phyloP scores from a whole-genome alignment of 2,113 vertebrate genomes.

The Camelus bactrianus region DNA sequence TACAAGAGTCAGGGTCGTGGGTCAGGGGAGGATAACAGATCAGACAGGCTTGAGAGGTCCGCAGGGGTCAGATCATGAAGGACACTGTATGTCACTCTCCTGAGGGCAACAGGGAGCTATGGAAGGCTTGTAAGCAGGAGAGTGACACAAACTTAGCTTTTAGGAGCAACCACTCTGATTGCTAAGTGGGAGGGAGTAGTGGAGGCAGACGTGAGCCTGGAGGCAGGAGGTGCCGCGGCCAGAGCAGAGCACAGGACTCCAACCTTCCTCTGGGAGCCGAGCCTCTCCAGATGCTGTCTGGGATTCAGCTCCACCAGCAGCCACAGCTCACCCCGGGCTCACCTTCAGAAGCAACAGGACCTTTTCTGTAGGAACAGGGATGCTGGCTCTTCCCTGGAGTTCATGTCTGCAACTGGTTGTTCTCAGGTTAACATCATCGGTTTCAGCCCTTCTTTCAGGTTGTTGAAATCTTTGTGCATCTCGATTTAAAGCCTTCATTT shows the following conservation, averaged over 20 bases:
- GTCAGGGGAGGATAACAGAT: not conserved
- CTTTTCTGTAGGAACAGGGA: not conserved
- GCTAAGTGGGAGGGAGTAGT: not conserved
- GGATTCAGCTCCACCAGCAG: not conserved
- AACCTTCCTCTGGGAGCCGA: not conserved
- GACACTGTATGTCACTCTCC: not conserved
- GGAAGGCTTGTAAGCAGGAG: not conserved
- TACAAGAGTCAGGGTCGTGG: not conserved
- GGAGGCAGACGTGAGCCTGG: not conserved
- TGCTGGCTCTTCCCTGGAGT: not conserved
- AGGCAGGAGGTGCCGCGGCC: not conserved
- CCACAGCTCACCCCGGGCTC: not conserved
- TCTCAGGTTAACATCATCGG: not conserved
- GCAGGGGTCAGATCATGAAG: not conserved
- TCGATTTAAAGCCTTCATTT: not conserved
- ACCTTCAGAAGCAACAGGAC: too few relatives aligned
- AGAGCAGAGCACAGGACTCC: not conserved
- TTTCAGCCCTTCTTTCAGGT: not conserved
- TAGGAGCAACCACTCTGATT: conserved; percentile 1
- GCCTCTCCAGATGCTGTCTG: not conserved
- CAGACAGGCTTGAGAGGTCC: not conserved
- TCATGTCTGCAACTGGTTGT: not conserved
- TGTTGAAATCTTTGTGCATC: not conserved
- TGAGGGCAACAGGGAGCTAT: not conserved
- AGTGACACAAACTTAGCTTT: not conserved